A percentile compares a stretch with the other conserved stretches of the same genome.
These are phyloP conservation scores for Cuniculus paca DNA, from an alignment of 2,797 vertebrate species.

Conservation along the genomic window DNA sequence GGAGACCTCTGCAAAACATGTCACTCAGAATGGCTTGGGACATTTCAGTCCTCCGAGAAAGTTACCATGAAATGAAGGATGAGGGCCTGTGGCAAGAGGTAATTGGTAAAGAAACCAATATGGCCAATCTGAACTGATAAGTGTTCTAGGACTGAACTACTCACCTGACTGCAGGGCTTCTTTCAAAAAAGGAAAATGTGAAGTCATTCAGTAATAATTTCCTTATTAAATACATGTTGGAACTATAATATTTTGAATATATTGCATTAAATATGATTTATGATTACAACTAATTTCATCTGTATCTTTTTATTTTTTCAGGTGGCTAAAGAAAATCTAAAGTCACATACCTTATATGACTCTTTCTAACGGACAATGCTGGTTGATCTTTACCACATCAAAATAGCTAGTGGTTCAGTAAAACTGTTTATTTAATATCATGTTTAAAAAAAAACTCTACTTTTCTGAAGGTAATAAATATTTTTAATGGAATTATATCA, in stretches of 20 bases:
- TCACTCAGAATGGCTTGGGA: not conserved
- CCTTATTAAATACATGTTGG: not conserved
- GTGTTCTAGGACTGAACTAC: rapidly evolving
- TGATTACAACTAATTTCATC: not conserved
- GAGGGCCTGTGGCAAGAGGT: not conserved
- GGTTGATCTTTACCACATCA: not conserved
- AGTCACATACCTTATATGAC: not conserved
- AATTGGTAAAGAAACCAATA: not conserved
- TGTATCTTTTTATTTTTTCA: not conserved
- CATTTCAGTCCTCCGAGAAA: not conserved
- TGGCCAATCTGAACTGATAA: too few species aligned
- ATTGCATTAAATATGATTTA: not conserved
- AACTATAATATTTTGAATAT: not conserved
- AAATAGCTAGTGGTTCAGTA: not conserved
- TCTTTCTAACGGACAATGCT: not conserved
- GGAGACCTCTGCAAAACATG: not conserved
- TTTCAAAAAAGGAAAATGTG: not conserved
- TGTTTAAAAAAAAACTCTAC: not conserved
- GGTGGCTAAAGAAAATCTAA: not conserved
- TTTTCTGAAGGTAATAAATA: not conserved
- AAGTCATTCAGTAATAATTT: not conserved
- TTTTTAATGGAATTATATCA: not conserved
- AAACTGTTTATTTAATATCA: not conserved
- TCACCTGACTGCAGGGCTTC: not conserved
- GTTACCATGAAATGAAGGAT: not conserved